Evolutionary conservation across 2,888 invertebrate genomes (phyloP).

Genomic region (Mythimna vitellina): DNA sequence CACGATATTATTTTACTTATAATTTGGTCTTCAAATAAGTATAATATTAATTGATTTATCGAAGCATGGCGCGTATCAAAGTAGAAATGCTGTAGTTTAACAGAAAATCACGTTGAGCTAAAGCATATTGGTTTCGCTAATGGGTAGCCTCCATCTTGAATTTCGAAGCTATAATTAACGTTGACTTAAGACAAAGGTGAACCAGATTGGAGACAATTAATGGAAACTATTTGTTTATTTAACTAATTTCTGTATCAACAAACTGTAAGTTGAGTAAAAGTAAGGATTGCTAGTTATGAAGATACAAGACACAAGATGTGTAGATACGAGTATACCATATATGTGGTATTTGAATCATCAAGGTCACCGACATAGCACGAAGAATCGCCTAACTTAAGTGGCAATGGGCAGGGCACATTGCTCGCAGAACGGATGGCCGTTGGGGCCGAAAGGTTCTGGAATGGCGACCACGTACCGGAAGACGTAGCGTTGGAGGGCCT

Average conservation of each 20-base stretch:
- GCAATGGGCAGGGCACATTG: no score
- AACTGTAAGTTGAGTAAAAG: no score
- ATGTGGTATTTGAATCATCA: no score
- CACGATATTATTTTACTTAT: neutral
- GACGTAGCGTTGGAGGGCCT: no score
- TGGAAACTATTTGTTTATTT: neutral
- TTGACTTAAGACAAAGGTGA: constrained; percentile 25
- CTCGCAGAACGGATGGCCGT: no score
- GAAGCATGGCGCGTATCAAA: neutral
- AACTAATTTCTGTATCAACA: neutral
- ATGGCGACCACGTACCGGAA: no score
- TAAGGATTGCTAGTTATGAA: no score
- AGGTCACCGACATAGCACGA: no score
- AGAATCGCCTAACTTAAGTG: no score
- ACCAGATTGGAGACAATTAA: constrained; percentile 12
- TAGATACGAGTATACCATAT: no score
- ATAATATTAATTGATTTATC: neutral
- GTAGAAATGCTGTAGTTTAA: neutral
- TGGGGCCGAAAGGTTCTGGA: no score
- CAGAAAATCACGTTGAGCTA: constrained; percentile 9
- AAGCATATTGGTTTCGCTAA: constrained; percentile 40
- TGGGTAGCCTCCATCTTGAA: constrained; percentile 27
- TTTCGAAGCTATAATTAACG: constrained; percentile 27
- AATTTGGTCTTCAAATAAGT: neutral
- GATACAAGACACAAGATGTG: no score